A percentile compares a stretch with the other conserved stretches of the same genome.
Evolutionary conservation across 1,140 invertebrate genomes (phyloP).

Genomic region (Coenobita brevimanus): DNA sequence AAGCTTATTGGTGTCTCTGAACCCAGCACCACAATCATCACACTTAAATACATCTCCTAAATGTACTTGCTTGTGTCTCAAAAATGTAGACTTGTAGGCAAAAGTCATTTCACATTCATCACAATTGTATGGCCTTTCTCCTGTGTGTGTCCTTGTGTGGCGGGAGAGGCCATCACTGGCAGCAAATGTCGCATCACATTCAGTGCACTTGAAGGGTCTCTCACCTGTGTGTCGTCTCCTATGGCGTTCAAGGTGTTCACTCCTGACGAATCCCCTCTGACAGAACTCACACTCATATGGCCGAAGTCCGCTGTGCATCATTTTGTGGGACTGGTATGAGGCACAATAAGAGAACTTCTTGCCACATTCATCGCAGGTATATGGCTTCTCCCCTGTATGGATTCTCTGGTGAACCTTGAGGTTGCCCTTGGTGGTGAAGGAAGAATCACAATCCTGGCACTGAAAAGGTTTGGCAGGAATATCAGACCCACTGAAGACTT

Average conservation of each 20-base stretch:
- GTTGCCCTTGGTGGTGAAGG: slow-evolving; percentile 55
- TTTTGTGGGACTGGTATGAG: slow-evolving; percentile 55
- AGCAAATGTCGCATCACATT: slow-evolving; percentile 61
- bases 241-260: slow-evolving; percentile 54
- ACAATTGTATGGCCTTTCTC: slow-evolving; percentile 46
- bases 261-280: slow-evolving; percentile 45
- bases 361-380: slow-evolving; percentile 52
- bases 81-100: slow-evolving; percentile 51
- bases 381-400: slow-evolving; percentile 54
- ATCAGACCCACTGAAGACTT: slow-evolving; percentile 24
- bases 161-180: slow-evolving; percentile 55
- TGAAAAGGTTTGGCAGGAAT: slow-evolving; percentile 39
- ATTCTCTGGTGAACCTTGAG: slow-evolving; percentile 56
- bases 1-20: slow-evolving; percentile 37
- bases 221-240: slow-evolving; percentile 53
- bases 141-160: slow-evolving; percentile 55
- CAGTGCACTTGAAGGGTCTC: slow-evolving; percentile 57
- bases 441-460: slow-evolving; percentile 53
- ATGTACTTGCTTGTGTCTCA: slow-evolving; percentile 46
- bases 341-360: slow-evolving; percentile 57
- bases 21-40: slow-evolving; percentile 39
- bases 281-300: slow-evolving; percentile 56
- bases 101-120: slow-evolving; percentile 50
- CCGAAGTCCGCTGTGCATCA: slow-evolving; percentile 53
- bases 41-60: slow-evolving; percentile 34